Percentiles rank a stretch among this genome's conserved stretches.
These are phyloP conservation scores for Momotus momota DNA, from an alignment of 2,797 vertebrate species.

Conservation along the genomic window DNA sequence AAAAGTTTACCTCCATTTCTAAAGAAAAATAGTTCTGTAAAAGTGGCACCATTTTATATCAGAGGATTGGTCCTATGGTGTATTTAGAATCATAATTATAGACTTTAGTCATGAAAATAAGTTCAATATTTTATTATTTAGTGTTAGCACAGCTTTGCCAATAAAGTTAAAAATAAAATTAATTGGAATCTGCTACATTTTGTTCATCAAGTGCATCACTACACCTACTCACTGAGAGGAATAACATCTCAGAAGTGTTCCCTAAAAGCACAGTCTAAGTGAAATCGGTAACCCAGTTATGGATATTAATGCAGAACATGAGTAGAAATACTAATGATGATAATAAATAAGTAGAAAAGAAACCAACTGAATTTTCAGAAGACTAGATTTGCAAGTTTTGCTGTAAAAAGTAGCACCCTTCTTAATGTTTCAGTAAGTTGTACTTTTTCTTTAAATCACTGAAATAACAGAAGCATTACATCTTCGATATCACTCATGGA, in stretches of 20 bases:
- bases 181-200: background rate
- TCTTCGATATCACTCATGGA: background rate
- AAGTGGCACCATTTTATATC: background rate
- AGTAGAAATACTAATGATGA: background rate
- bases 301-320: background rate
- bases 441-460: background rate
- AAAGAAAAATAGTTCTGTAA: background rate
- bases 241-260: background rate
- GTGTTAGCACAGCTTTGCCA: background rate
- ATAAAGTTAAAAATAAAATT: conserved; percentile 1
- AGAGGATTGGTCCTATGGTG: background rate
- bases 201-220: background rate
- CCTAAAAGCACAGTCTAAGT: background rate
- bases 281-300: background rate
- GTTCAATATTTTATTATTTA: background rate
- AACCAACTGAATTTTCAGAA: background rate
- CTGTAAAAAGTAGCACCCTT: background rate
- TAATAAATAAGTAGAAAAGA: background rate
- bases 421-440: background rate
- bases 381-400: background rate
- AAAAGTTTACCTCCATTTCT: background rate
- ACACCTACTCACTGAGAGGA: background rate
- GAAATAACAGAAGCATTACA: background rate
- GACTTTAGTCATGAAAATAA: background rate
- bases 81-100: background rate